Base-by-base conservation (phyloP, 2,113 vertebrate genomes). In the Prolemur simus region DNA sequence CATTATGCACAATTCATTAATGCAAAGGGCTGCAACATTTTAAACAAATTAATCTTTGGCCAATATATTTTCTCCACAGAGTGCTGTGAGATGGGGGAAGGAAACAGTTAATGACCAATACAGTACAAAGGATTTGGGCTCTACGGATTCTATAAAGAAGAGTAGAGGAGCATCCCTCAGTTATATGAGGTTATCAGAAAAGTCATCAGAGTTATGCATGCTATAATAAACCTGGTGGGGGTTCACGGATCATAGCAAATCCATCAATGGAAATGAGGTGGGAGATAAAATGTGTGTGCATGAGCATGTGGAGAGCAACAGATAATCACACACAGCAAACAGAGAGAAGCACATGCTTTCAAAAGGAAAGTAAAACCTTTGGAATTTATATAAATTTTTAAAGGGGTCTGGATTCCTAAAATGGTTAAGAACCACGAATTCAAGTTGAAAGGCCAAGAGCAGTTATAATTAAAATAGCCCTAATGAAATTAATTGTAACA, bases 51-150 rank as follows among this genome's bases (percentile, higher is more conserved):
- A 21, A 34, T 34, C 37, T 60, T 29, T 5, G 32, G 47, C 17
- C 37, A 3, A 8, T 5, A 64, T 9, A 4, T 10, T 21, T 39
- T 29, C 73, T 23, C 42, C 23, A 63, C 25, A 47, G 15, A 64
- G 47, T 58, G 49, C 9, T 6, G 18, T 0, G 45, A 45, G 29
- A 78, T 0, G 4, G 13, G 8, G 45, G 49, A 60, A 27, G 34
- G 52, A 68, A 37, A 7, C 45, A 42, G n/a, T 20, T 1, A 82
- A 29, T 0, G 12, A 23, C 27, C 1, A 0, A 73, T 20, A 21
- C 3, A 6, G 4, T 0, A 1, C 4, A 32, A 4, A 32, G 20
- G 54, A 15, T 13, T 1, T 1, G 6, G 27, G n/a, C 52, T 76
- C 20, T 11, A 21, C 0, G 2, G 13, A 39, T 0, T 29, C 13